Evolutionary conservation across 92 coral and sea anemone species (phyloP), one percentile per base, ranked within the genome.

Genomic region (Nematostella vectensis): DNA sequence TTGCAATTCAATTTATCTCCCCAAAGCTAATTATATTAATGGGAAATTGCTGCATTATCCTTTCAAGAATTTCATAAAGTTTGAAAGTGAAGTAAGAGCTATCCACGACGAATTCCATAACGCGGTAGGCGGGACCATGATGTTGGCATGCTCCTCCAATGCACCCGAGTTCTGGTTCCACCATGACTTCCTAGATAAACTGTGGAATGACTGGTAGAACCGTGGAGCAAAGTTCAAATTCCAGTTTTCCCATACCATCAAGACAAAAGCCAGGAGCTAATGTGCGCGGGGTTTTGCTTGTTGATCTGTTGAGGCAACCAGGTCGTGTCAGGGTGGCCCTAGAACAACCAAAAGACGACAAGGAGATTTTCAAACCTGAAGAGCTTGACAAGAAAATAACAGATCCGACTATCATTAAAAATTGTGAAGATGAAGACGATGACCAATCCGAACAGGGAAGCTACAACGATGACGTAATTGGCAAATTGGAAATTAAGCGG

Each of bases 161-260:
- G 74, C 87, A 3, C 95, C 95, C 0, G 98, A 85, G 63, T 91
- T 91, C 49, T 86, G 88, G 91, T 55, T 79, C 27, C 95, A 86
- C 57, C 95, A 85, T 54, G 95, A 82, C 9, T 91, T 80, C 53
- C 67, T 91, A 66, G 98, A 91, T 70, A 91, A 86, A 62, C 55
- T 91, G 25, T 91, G 98, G 98, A 76, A 78, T 20, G 80, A 91
- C 69, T 91, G 98, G 98, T 95, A 91, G 67, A 70, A 62, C 9
- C 83, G 69, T 23, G 86, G 98, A 1, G 37, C 63, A 1, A 31
- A 54, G 71, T 79, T 53, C 55, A 79, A 79, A 47, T 72, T 58
- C 58, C 58, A 59, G 29, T 65, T 55, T 39, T 84, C 54, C 47
- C 48, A 55, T 22, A 42, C 45, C 1, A 18, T 22, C 58, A 22